These are phyloP conservation scores for Eupithecia exiguata DNA, from an alignment of 2,888 invertebrate species.

Conservation along the genomic window DNA sequence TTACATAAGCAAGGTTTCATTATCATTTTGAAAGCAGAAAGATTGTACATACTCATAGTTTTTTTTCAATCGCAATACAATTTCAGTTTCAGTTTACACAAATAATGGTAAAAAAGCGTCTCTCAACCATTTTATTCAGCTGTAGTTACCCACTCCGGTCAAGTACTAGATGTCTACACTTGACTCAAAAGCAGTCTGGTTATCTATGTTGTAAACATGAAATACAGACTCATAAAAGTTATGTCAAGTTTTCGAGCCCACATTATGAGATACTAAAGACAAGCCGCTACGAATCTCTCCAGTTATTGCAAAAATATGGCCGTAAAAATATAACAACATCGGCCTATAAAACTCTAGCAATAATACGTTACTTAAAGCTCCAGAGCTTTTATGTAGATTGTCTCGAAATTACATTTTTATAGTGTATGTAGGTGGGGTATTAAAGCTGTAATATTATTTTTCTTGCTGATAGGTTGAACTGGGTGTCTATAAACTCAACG, in stretches of 20 bases:
- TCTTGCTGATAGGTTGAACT: background rate
- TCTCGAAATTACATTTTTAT: constrained; percentile 14
- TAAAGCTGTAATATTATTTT: background rate
- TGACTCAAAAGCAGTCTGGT: background rate
- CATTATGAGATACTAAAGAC: constrained; percentile 21
- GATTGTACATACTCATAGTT: background rate
- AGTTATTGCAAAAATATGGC: constrained; percentile 16
- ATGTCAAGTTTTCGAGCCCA: constrained; percentile 9
- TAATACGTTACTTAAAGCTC: constrained; percentile 41
- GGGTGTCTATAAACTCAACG: too few relatives aligned
- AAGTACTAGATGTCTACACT: background rate
- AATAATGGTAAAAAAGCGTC: background rate
- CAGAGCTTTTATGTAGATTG: constrained; percentile 47
- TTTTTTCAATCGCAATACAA: background rate
- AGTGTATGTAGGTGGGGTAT: constrained; percentile 2
- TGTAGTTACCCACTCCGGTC: background rate
- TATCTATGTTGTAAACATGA: constrained; percentile 1
- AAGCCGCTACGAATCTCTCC: constrained; percentile 19
- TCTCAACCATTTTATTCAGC: background rate
- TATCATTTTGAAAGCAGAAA: background rate
- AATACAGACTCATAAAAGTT: background rate
- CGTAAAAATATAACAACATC: constrained; percentile 31
- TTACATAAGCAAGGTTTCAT: background rate
- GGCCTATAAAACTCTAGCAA: constrained; percentile 34
- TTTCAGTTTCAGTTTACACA: too few relatives aligned